Evolutionary conservation across 2,113 vertebrate genomes (phyloP), one percentile per base, ranked within the genome.

Genomic region (Speoplatyrhinus poulsoni): DNA sequence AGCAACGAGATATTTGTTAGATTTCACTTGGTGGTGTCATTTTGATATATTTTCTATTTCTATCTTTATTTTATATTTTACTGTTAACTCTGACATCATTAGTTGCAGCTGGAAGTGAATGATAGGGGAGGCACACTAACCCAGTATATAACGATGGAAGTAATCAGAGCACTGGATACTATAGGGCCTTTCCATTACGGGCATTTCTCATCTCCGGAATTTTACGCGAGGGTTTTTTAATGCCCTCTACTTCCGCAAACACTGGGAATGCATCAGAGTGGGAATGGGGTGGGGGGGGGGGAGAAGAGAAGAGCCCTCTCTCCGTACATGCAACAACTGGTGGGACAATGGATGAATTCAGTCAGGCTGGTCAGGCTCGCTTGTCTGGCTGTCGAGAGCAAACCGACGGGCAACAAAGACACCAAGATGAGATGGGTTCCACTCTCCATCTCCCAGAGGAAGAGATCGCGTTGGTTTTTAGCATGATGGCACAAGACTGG

Each of bases 321-420:
- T 89, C 87, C 94, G 92, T 93, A 96, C 95, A 97, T 97, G 95
- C 96, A 96, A 94, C 93, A 92, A 92, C 93, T 93, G 93, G 90
- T 93, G 92, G 86, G 33, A 88, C 82, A 76, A 88, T 69, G 86
- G 86, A 88, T 67, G 61, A 80, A 86, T 73, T 81, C 83, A 72
- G 54, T 17, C 54, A 15, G 17, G 54, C 17, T 19, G 54, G n/a
- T 17, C 90, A 90, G 81, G 77, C 89, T 93, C 92, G 81, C 84
- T 93, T 62, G 46, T 79, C 90, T 85, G 48, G 90, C 90, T 90
- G 92, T 92, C 10, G 17, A 89, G 92, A 94, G 89, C 91, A 88
- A 80, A 87, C 82, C 79, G 71, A 85, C 72, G 82, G 75, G 95
- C 91, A 90, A 92, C 88, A 92, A 86, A 91, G 93, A 92, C 88